Conservation (phyloP, 2,797 vertebrate genomes). For the Anguilla anguilla region DNA sequence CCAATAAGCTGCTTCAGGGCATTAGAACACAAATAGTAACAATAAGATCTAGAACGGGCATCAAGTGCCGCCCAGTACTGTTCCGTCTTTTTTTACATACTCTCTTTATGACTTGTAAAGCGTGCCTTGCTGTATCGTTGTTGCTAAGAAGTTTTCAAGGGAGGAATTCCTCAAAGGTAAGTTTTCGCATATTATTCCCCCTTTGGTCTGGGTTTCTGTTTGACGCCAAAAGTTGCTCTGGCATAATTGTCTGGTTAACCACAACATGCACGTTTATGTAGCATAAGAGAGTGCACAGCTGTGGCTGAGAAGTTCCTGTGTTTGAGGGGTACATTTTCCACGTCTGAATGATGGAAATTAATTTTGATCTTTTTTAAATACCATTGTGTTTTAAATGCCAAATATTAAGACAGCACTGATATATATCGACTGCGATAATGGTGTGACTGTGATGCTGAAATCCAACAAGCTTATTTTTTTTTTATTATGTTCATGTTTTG, state of each 20-base stretch:
- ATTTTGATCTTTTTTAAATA: neutral
- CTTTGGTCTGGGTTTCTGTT: neutral
- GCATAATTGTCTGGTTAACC: neutral
- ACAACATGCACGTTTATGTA: neutral
- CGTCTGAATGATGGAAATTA: neutral
- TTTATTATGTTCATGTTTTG: neutral
- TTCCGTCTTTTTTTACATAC: conserved; percentile 27
- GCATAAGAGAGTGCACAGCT: too few relatives aligned
- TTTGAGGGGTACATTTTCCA: neutral
- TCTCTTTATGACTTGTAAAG: neutral
- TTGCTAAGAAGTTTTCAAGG: neutral
- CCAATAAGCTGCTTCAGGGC: conserved; percentile 83
- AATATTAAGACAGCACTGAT: neutral
- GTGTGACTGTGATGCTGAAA: neutral
- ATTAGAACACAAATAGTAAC: conserved; percentile 85
- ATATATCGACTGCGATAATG: neutral
- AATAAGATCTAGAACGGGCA: conserved; percentile 78
- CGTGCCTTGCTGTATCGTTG: neutral
- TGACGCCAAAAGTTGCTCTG: neutral
- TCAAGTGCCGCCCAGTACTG: conserved; percentile 47
- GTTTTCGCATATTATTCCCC: neutral
- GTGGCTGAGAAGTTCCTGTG: neutral
- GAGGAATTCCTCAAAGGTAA: conserved; percentile 40
- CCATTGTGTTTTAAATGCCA: neutral
- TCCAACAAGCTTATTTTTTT: neutral